Percentiles rank a stretch among this genome's conserved stretches.
These are phyloP conservation scores for Protobothrops flavoviridis DNA, from an alignment of 2,113 vertebrate species.

Conservation along the genomic window DNA sequence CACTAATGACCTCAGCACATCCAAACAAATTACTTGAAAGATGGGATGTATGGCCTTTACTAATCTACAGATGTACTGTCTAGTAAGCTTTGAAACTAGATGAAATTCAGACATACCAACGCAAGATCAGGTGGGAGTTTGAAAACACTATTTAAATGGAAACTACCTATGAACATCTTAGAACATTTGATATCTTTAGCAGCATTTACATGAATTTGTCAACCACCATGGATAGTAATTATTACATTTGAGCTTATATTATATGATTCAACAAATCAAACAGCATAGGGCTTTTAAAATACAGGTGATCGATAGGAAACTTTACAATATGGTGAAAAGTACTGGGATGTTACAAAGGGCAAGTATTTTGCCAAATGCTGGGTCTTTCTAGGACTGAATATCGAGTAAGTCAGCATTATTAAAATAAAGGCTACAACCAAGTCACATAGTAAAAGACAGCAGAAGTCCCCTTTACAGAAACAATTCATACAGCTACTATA, in stretches of 20 bases:
- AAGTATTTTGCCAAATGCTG: not conserved
- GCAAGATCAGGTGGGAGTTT: not conserved
- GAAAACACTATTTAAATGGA: not conserved
- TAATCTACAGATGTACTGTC: not conserved
- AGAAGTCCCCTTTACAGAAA: not conserved
- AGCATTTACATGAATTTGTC: not conserved
- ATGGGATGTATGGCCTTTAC: not conserved
- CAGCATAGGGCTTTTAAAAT: not conserved
- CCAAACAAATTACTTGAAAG: not conserved
- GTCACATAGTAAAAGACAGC: not conserved
- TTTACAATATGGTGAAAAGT: not conserved
- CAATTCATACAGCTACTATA: not conserved
- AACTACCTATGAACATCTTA: not conserved
- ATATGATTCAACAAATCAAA: not conserved
- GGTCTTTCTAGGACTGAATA: not conserved
- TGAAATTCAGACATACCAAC: not conserved
- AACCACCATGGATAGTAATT: not conserved
- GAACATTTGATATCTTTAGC: not conserved
- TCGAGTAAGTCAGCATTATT: not conserved
- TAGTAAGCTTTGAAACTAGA: not conserved
- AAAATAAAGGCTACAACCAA: not conserved
- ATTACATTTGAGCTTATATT: not conserved
- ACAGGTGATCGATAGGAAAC: not conserved
- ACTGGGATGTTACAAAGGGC: not conserved
- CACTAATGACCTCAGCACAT: not conserved